Evolutionary conservation across 2,797 vertebrate species (phyloP).

Genomic region (Fratercula arctica): DNA sequence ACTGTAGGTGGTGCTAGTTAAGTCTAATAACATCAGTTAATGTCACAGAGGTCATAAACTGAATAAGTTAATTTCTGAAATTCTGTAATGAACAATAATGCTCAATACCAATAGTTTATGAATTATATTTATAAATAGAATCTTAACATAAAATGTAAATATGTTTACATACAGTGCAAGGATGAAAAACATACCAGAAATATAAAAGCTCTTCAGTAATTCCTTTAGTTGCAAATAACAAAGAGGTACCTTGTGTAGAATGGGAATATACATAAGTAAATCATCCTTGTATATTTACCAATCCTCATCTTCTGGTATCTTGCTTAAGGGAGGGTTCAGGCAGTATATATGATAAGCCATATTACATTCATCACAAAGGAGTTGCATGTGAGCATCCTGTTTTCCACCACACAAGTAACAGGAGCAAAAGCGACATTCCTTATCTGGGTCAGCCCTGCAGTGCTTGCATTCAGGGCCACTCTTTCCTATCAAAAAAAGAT

Average conservation of each 20-base stretch:
- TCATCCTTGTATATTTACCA: conserved; percentile 80
- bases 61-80: neutral
- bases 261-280: neutral
- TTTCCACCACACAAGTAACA: conserved; percentile 94
- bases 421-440: conserved; percentile 91
- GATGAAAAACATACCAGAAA: neutral
- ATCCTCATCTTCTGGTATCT: conserved; percentile 94
- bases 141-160: neutral
- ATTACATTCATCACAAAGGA: conserved; percentile 95
- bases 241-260: neutral
- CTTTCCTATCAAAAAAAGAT: conserved; percentile 81
- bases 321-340: conserved; percentile 89
- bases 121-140: neutral
- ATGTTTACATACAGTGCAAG: neutral
- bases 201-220: neutral
- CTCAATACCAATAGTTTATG: neutral
- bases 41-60: neutral
- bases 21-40: neutral
- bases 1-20: neutral
- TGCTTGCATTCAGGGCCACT: conserved; percentile 94
- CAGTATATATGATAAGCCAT: conserved; percentile 98
- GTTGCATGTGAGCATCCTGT: conserved; percentile 93
- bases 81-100: neutral
- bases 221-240: neutral
- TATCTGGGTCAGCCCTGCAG: conserved; percentile 90